Evolutionary conservation across 2,888 invertebrate species (phyloP), one percentile per base, ranked within the genome.

Genomic region (Lithosia quadra): DNA sequence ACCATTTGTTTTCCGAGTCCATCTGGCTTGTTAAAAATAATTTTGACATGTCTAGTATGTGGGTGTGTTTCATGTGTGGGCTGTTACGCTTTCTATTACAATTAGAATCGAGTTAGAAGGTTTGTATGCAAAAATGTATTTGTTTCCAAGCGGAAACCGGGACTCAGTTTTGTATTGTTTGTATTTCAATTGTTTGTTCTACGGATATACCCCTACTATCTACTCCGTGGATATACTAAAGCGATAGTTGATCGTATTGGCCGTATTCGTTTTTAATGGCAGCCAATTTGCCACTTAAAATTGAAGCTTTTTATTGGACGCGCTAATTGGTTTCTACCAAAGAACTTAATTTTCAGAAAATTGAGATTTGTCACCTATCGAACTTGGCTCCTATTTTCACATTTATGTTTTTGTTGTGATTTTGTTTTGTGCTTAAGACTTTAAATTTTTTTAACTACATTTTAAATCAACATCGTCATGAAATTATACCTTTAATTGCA

Each of bases 51-150:
- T 78, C 69, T 71, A 69, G 69, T 55, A 65, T 81, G 92, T 92
- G 83, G 92, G 92, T 84, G 91, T 88, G 83, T 83, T 85, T 86
- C 81, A 72, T 74, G 87, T 88, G 91, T 92, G 87, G 88, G 88
- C 73, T 92, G 92, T 92, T 90, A 86, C 78, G 81, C 81, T 85
- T 85, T 86, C 85, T 82, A 84, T 83, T 85, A 82, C 63, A 81
- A 86, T 84, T 84, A 80, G 81, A 84, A 84, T 84, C 11, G 78
- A 81, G 76, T 76, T 73, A 56, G 74, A 79, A 73, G 74, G 81
- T 90, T 89, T 89, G 88, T 91, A 91, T 90, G 91, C 90, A 89
- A 89, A 90, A 91, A 85, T 84, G 69, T 84, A 84, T 85, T 84
- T 84, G 84, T 78, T 84, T 79, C 79, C 72, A 76, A 74, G 81